phyloP scores from a whole-genome alignment of 2,888 invertebrate genomes.

The Mamestra brassicae region DNA sequence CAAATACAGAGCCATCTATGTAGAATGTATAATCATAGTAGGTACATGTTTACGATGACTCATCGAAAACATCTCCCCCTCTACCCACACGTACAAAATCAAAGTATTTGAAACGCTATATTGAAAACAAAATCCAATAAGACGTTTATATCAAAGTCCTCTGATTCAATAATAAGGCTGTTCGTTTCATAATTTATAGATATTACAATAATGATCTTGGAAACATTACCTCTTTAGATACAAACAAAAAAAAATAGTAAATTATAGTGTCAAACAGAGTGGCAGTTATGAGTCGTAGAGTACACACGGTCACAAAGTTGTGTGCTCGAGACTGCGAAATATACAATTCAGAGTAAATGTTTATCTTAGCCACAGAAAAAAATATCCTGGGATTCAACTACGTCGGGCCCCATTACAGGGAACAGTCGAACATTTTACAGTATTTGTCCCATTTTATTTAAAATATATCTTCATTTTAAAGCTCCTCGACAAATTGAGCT shows the following conservation, averaged over 20 bases:
- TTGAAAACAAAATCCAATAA: conserved; percentile 78
- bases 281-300: conserved; percentile 73
- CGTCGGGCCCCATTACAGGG: conserved; percentile 20
- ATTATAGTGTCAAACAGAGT: conserved; percentile 81
- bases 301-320: conserved; percentile 71
- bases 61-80: conserved; percentile 73
- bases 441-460: conserved; percentile 56
- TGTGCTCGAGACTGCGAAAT: conserved; percentile 50
- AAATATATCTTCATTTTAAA: conserved; percentile 56
- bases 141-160: conserved; percentile 81
- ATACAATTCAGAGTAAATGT: conserved; percentile 61
- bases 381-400: conserved; percentile 51
- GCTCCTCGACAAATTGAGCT: conserved; percentile 64
- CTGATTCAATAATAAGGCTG: conserved; percentile 80
- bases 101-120: conserved; percentile 79
- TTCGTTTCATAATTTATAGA: conserved; percentile 84
- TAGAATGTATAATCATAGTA: conserved; percentile 82
- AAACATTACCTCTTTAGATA: conserved; percentile 86
- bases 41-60: conserved; percentile 74
- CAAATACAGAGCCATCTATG: conserved; percentile 88
- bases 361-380: conserved; percentile 56
- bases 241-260: conserved; percentile 84
- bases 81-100: conserved; percentile 88
- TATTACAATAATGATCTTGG: conserved; percentile 80
- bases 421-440: conserved; percentile 37